Evolutionary conservation across 2,888 invertebrate species (phyloP).

Genomic region (Julus scandinavius): DNA sequence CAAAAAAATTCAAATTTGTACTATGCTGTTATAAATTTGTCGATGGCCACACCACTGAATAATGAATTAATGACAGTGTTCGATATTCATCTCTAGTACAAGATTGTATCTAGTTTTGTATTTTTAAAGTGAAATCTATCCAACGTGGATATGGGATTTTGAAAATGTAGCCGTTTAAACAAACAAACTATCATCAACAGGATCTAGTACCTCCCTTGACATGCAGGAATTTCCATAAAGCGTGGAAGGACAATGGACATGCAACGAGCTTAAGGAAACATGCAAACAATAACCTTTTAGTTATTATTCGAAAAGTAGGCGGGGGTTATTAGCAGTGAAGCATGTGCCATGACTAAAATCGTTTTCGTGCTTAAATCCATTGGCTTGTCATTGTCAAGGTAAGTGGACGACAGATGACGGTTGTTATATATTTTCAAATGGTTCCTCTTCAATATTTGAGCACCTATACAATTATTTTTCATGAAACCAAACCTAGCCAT

Average conservation of each 20-base stretch:
- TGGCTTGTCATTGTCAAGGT: constrained; percentile 29
- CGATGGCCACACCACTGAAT: background rate
- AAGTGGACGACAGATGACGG: constrained; percentile 23
- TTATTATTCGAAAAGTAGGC: constrained; percentile 19
- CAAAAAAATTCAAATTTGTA: background rate
- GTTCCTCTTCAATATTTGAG: constrained; percentile 28
- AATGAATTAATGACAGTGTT: background rate
- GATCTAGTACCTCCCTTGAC: background rate
- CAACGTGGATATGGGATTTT: too few species aligned
- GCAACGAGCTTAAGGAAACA: background rate
- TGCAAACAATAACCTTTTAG: constrained; percentile 39
- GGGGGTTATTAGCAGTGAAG: background rate
- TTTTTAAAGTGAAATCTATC: too few species aligned
- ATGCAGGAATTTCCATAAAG: constrained; percentile 11
- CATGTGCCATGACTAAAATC: background rate
- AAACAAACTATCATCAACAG: background rate
- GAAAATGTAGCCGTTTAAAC: too few species aligned
- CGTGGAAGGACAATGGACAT: constrained; percentile 30
- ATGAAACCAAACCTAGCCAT: constrained; percentile 27
- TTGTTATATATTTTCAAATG: background rate
- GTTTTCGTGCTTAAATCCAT: constrained; percentile 37
- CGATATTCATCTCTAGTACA: too few species aligned
- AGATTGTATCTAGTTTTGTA: background rate
- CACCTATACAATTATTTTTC: constrained; percentile 29
- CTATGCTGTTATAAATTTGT: too few species aligned